Base-by-base conservation (phyloP, 2,888 invertebrate species). In the Phorcus lineatus region DNA sequence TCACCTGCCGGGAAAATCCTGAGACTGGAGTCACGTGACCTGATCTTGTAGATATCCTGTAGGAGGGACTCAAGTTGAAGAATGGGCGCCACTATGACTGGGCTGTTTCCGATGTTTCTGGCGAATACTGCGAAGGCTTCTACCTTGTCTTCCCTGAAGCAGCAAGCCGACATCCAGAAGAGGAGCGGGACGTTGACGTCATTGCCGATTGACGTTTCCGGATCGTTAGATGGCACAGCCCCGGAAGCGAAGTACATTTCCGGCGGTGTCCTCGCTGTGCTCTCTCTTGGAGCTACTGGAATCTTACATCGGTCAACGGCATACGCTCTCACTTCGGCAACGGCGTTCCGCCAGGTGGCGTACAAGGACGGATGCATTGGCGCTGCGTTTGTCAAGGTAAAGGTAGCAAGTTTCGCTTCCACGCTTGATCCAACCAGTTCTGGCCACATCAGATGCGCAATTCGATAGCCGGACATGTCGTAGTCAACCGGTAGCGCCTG, bases 91-190 rank as follows among this genome's bases (percentile, higher is more conserved):
- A 86, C 81, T 4, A 84, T 83, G 22, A 90, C 81, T 2, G 81
- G 81, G 52, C 85, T 82, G 54, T 87, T 81, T 40, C 83, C 86
- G n/a, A 84, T 82, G 81, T 91, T 91, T 47, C 86, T 80, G 17
- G 86, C 85, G 81, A 90, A 90, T n/a, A 90, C 79, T 24, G 89
- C 88, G 80, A 90, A 91, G 47, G 90, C 88, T 31, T 85, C 81
- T 4, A 87, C 85, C 16, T 86, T 82, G 22, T 85, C 86, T 1
- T 86, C 87, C 57, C 84, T 85, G n/a, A 89, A 86, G 79, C 91
- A 91, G 77, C 91, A 91, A 9, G 86, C 89, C 36, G 89, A 86
- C 78, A 88, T 79, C 91, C 91, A 91, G 67, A 90, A 85, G 55
- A 89, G 80, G 70, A 86, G 86, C 36, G 91, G 91, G 11, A 91